Evolutionary conservation across 1,140 invertebrate species (phyloP), one percentile per base, ranked within the genome.

Genomic region (Contarinia nasturtii): DNA sequence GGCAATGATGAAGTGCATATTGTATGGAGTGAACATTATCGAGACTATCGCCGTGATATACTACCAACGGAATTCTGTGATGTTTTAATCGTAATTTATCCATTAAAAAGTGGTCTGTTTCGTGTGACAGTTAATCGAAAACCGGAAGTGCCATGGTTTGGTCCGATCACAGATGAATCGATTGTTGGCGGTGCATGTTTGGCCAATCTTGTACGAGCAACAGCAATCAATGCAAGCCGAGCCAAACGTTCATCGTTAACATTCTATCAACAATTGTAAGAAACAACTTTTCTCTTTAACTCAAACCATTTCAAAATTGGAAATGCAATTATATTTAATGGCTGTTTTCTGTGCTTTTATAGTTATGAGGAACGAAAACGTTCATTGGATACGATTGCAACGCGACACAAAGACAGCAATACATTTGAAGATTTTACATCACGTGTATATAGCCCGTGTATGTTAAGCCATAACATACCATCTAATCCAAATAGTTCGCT

Each of bases 1-100:
- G 93, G 93, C 38, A 99, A 99, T 67, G 95, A 99, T 68, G 95
- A 98, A 69, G 89, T 98, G 33, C 94, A 98, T 59, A 94, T 98
- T 50, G 91, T 99, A 14, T 99, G 95, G 95, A 96, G 91, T 18
- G 95, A 99, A 63, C 92, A 98, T 64, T 77, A 73, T 61, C 72
- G 92, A 46, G 89, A 95, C 59, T 99, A 98, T 70, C 76, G 93
- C 48, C 73, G 94, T 36, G 92, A 93, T 55, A 96, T 97, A 50
- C 86, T 98, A 62, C 91, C 95, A 19, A 99, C 95, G 14, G 92
- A 98, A 70, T 99, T 99, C 72, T 97, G 94, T 63, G 95, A 99
- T 70, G 88, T 98, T 44, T 73, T 99, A 7, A 95, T 99, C 60
- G 88, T 89, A 10, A 88, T 99, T 54, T 98, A 98, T 73, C 94